Evolutionary conservation across 2,888 invertebrate species (phyloP).

Genomic region (Drosophila ustulata): DNA sequence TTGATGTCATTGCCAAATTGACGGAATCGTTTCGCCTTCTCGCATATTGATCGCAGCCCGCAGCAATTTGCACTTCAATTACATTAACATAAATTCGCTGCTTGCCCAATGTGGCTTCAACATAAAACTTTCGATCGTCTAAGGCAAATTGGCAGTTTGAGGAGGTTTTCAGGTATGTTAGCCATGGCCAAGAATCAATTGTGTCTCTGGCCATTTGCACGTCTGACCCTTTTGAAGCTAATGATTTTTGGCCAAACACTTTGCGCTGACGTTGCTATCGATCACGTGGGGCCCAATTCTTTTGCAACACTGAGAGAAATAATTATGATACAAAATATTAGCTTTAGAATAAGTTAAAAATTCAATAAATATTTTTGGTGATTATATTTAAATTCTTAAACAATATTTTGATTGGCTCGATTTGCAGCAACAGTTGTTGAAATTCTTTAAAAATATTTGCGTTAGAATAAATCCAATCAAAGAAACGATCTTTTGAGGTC

Average conservation of each 20-base stretch:
- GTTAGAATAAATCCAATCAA: too few relatives aligned
- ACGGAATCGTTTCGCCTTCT: slow-evolving; percentile 11
- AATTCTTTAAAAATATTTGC: neutral
- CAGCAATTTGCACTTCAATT: slow-evolving; percentile 36
- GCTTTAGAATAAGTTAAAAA: neutral
- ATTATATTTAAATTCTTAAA: too few relatives aligned
- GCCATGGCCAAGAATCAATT: slow-evolving; percentile 39
- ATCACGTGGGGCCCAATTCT: slow-evolving; percentile 37
- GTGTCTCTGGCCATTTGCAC: slow-evolving; percentile 55
- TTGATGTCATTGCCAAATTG: slow-evolving; percentile 54
- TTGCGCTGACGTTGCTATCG: slow-evolving; percentile 14
- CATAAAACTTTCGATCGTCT: slow-evolving; percentile 51
- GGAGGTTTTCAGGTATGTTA: slow-evolving; percentile 5
- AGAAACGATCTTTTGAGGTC: too few relatives aligned
- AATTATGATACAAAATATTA: neutral
- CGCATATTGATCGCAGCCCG: slow-evolving; percentile 51
- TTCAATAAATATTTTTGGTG: neutral
- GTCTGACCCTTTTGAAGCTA: slow-evolving; percentile 72
- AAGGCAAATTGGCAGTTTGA: slow-evolving; percentile 34
- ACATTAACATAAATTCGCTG: slow-evolving; percentile 56
- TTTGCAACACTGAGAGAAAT: slow-evolving; percentile 60
- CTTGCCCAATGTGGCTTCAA: slow-evolving; percentile 40
- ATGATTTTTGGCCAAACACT: slow-evolving; percentile 58
- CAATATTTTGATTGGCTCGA: too few relatives aligned
- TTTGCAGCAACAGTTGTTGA: too few relatives aligned